phyloP scores from a whole-genome alignment of 2,797 vertebrate species.

The Borostomias antarcticus region DNA sequence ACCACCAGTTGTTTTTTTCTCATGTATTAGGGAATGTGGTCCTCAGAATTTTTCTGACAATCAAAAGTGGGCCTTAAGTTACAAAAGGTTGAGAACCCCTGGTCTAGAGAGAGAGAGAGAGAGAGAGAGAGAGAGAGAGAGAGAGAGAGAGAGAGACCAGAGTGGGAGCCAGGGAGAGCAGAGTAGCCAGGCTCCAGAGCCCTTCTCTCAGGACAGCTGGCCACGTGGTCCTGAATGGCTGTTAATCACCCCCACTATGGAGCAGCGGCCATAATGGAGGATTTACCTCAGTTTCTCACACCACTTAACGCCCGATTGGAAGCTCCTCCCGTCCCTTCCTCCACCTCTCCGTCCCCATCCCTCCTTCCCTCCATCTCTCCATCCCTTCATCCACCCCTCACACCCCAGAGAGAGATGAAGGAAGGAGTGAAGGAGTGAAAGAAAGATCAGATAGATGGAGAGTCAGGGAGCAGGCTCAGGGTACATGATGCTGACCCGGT shows the following conservation, averaged over 20 bases:
- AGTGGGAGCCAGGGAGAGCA: slow-evolving; percentile 18
- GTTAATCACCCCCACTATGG: slow-evolving; percentile 67
- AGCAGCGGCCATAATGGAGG: slow-evolving; percentile 63
- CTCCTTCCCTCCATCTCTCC: slow-evolving; percentile 16
- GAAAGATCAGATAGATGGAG: slow-evolving; percentile 51
- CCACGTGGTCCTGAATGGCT: slow-evolving; percentile 37
- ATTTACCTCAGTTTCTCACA: slow-evolving; percentile 70
- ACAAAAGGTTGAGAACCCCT: too few relatives aligned
- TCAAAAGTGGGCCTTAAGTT: too few relatives aligned
- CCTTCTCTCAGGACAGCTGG: slow-evolving; percentile 14
- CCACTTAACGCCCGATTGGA: slow-evolving; percentile 67
- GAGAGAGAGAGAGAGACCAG: too few relatives aligned
- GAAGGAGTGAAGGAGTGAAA: slow-evolving; percentile 41
- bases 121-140: neutral
- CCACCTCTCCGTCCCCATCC: slow-evolving; percentile 1
- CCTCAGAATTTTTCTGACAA: too few relatives aligned
- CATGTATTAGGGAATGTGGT: too few relatives aligned
- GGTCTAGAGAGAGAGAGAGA: too few relatives aligned
- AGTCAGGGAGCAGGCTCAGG: slow-evolving; percentile 51
- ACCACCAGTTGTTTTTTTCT: too few relatives aligned
- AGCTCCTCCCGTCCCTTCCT: slow-evolving; percentile 30
- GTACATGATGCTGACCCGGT: slow-evolving; percentile 62
- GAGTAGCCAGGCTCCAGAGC: slow-evolving; percentile 14
- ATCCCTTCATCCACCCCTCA: slow-evolving; percentile 61
- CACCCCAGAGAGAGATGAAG: slow-evolving; percentile 66